Evolutionary conservation across 2,888 invertebrate species (phyloP).

Genomic region (Labia minor): DNA sequence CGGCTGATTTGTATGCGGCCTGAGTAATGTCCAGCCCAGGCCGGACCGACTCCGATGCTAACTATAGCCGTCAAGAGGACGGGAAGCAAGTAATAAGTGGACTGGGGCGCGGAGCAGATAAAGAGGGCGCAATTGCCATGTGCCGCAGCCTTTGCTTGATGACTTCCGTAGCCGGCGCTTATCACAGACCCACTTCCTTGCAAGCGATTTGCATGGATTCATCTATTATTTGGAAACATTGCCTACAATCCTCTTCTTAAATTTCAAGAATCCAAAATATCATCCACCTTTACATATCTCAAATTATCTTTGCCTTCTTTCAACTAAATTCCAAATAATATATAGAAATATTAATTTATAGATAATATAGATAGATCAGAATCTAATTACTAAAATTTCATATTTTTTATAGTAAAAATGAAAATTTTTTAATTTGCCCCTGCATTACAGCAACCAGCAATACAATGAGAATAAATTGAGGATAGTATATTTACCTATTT

Average conservation of each 20-base stretch:
- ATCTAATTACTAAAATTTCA: no score
- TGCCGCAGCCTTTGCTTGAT: not conserved
- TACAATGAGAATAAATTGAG: no score
- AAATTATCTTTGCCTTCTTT: no score
- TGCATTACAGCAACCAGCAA: no score
- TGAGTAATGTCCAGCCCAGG: slow-evolving; percentile 7
- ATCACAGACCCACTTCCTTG: not conserved
- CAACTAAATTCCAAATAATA: no score
- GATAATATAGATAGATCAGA: no score
- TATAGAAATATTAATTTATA: no score
- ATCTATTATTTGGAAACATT: not conserved
- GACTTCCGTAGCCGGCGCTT: not conserved
- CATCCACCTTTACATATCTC: no score
- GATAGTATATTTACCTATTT: no score
- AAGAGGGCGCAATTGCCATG: slow-evolving; percentile 2
- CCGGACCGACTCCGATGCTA: not conserved
- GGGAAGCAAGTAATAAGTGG: not conserved
- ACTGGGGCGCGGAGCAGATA: not conserved
- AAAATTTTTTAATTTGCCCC: no score
- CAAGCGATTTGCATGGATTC: not conserved
- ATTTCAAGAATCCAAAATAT: no score
- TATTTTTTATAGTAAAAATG: no score
- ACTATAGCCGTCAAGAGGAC: not conserved
- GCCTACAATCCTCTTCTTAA: not conserved
- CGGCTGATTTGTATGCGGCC: not conserved